phyloP scores from a whole-genome alignment of 2,888 invertebrate genomes.

The Cryptosula pallasiana region DNA sequence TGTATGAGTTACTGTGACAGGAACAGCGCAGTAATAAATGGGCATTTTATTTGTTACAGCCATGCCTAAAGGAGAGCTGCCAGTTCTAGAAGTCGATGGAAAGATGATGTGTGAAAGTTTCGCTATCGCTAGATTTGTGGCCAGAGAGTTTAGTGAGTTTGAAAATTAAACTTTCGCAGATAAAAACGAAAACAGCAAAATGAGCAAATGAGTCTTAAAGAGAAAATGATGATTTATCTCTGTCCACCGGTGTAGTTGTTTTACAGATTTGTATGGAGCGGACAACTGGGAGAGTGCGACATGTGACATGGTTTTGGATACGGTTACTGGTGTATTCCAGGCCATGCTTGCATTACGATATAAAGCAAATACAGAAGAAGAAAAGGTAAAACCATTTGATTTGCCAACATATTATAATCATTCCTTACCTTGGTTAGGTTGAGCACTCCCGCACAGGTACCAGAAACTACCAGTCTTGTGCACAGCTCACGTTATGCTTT shows the following conservation, averaged over 20 bases:
- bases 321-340: neutral
- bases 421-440: too few species aligned
- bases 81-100: slow-evolving; percentile 15
- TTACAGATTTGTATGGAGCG: neutral
- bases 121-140: neutral
- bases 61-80: neutral
- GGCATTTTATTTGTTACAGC: too few species aligned
- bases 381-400: too few species aligned
- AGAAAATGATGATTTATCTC: neutral
- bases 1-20: too few species aligned
- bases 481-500: too few species aligned
- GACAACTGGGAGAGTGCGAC: neutral
- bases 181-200: neutral
- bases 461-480: too few species aligned
- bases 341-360: neutral
- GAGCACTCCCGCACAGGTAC: too few species aligned
- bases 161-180: neutral
- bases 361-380: neutral
- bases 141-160: neutral
- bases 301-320: neutral
- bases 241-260: neutral
- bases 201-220: too few species aligned
- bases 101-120: slow-evolving; percentile 14
- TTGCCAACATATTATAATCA: too few species aligned
- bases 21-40: too few species aligned